Conservation (phyloP, 1,140 invertebrate species). For the Drosophila azteca region DNA sequence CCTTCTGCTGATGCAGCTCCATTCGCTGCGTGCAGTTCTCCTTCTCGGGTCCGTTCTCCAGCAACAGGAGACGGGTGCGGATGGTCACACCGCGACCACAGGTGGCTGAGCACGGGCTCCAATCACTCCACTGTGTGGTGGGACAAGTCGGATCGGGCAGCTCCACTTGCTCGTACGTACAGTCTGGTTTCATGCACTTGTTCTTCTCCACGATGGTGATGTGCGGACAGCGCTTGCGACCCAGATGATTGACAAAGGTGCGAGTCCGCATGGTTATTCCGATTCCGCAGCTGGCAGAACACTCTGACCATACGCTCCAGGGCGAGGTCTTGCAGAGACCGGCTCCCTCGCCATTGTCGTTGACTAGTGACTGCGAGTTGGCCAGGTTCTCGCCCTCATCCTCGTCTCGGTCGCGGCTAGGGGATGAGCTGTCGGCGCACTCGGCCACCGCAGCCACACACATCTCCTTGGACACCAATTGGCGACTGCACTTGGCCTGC, state of each 20-base stretch:
- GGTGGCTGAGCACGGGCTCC: slow-evolving; percentile 88
- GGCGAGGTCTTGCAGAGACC: slow-evolving; percentile 89
- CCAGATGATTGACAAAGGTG: slow-evolving; percentile 89
- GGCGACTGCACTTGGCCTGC: slow-evolving; percentile 91
- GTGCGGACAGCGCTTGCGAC: slow-evolving; percentile 91
- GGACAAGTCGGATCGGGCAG: slow-evolving; percentile 86
- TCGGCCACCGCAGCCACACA: slow-evolving; percentile 89
- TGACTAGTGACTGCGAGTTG: slow-evolving; percentile 65
- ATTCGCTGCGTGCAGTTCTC: slow-evolving; percentile 86
- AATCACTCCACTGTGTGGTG: slow-evolving; percentile 89
- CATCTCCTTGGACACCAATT: slow-evolving; percentile 94
- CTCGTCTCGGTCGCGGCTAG: slow-evolving; percentile 63
- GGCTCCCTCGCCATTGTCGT: slow-evolving; percentile 78
- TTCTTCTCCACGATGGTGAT: slow-evolving; percentile 89
- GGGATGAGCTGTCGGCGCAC: slow-evolving; percentile 84
- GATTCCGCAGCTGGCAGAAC: slow-evolving; percentile 92
- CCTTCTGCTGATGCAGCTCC: slow-evolving; percentile 87
- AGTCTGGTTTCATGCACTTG: slow-evolving; percentile 89
- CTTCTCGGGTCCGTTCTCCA: slow-evolving; percentile 85
- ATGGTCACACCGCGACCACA: slow-evolving; percentile 89
- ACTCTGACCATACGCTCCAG: slow-evolving; percentile 92
- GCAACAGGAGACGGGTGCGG: slow-evolving; percentile 88
- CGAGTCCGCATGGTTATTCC: slow-evolving; percentile 90
- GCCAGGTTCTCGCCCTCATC: slow-evolving; percentile 83
- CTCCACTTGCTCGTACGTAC: slow-evolving; percentile 85